Conservation (phyloP, 1,140 invertebrate genomes). For the Drosophila trapezifrons region DNA sequence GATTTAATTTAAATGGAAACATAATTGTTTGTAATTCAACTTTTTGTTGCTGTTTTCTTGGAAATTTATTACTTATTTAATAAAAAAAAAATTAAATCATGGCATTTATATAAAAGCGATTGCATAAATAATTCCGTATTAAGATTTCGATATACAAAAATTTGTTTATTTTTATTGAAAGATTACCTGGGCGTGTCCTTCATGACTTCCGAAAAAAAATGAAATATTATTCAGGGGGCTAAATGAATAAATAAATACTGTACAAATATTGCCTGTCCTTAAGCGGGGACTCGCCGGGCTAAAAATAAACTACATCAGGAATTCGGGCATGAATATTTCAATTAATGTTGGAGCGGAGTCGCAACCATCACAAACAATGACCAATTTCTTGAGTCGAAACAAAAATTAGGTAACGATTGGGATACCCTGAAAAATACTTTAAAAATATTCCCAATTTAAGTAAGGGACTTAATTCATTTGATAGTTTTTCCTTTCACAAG, state of each 20-base stretch:
- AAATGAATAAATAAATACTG: slow-evolving; percentile 41
- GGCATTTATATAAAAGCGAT: neutral
- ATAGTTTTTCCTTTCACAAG: neutral
- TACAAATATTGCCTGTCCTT: slow-evolving; percentile 36
- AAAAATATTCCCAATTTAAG: neutral
- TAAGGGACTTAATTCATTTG: neutral
- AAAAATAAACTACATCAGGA: slow-evolving; percentile 40
- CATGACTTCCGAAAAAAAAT: neutral
- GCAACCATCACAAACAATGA: slow-evolving; percentile 30
- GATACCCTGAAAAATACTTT: slow-evolving; percentile 9
- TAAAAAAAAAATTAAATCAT: too few species aligned
- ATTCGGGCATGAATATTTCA: slow-evolving; percentile 70
- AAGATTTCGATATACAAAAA: neutral
- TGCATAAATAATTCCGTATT: slow-evolving; percentile 1
- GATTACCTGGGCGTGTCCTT: slow-evolving; percentile 13
- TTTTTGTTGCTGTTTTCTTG: neutral
- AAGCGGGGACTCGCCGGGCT: slow-evolving; percentile 14
- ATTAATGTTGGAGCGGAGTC: slow-evolving; percentile 57
- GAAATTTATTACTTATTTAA: too few species aligned
- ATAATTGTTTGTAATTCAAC: neutral
- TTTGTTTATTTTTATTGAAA: neutral
- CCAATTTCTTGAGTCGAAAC: slow-evolving; percentile 44
- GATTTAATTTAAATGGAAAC: too few species aligned
- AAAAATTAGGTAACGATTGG: neutral
- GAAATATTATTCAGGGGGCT: slow-evolving; percentile 9